Evolutionary conservation across 2,113 vertebrate species (phyloP), one percentile per base, ranked within the genome.

Genomic region (Isurus oxyrinchus): DNA sequence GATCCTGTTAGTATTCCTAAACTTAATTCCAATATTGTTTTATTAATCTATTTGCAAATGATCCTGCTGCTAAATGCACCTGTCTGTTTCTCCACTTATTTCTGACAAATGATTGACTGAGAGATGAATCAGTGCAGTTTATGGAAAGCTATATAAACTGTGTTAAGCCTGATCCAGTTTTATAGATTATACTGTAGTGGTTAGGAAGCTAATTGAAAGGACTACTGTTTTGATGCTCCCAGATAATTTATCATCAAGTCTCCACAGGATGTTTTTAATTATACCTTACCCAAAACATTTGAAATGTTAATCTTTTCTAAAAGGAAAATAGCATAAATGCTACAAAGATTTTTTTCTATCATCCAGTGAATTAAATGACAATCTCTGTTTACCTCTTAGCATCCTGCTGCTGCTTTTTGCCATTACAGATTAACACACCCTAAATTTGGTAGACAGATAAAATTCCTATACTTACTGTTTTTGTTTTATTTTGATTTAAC

Each of bases 401-500:
- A 69, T 72, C 23, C 67, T n/a, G 49, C 25, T 53, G 49, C 67
- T 69, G 2, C 44, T 72, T 55, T 95, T 11, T 53, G 66, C 25
- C 25, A 53, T 76, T 76, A 31, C n/a, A 53, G 25, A 53, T 90
- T 81, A 95, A 14, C 25, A 53, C n/a, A 27, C 63, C 11, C 44
- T 95, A 19, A 95, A 67, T 49, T 27, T 95, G 40, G 69, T 7
- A 95, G 69, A 23, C 66, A 76, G 67, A 35, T 53, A 72, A 49
- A 95, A 72, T n/a, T 63, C 3, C 44, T n/a, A 76, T 11, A 72
- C 21, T 69, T 53, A 95, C 8, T 55, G 13, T 76, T 76, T 8
- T 63, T 94, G 59, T 94, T 94, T 63, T 63, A 94, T 72, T 95
- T 95, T 95, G 94, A 35, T 72, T 72, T 95, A 40, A 95, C 11